phyloP scores from a whole-genome alignment of 2,888 invertebrate genomes.

The Clusia tigrina region DNA sequence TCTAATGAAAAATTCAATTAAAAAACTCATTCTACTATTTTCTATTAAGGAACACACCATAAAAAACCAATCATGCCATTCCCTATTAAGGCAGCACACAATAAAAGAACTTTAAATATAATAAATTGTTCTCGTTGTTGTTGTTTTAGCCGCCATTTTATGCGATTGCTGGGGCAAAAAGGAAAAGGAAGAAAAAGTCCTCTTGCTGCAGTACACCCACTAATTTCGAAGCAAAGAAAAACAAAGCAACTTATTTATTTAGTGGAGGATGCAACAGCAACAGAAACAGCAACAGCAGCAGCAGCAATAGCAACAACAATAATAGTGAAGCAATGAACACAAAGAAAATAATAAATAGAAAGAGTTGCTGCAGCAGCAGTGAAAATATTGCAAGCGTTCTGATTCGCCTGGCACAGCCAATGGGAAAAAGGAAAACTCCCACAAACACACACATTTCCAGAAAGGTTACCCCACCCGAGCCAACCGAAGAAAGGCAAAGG shows the following conservation, averaged over 20 bases:
- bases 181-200: conserved; percentile 14
- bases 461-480: conserved; percentile 53
- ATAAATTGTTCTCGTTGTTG: too few species aligned
- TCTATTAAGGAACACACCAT: too few species aligned
- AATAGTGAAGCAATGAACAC: neutral
- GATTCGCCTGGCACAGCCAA: conserved; percentile 53
- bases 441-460: conserved; percentile 53
- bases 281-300: too few species aligned
- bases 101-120: too few species aligned
- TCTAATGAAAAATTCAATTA: too few species aligned
- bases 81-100: too few species aligned
- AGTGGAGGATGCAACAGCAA: conserved; percentile 29
- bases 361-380: conserved; percentile 35
- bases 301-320: too few species aligned
- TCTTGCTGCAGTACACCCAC: conserved; percentile 2
- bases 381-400: conserved; percentile 43
- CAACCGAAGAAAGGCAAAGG: conserved; percentile 47
- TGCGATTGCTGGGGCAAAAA: too few species aligned
- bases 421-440: conserved; percentile 48
- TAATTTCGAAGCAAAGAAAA: neutral
- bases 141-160: conserved; percentile 24
- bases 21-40: too few species aligned
- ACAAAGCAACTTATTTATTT: conserved; percentile 20
- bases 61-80: too few species aligned
- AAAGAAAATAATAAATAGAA: conserved; percentile 15